Conservation (phyloP, 2,888 invertebrate species). For the Abscondita cerata region DNA sequence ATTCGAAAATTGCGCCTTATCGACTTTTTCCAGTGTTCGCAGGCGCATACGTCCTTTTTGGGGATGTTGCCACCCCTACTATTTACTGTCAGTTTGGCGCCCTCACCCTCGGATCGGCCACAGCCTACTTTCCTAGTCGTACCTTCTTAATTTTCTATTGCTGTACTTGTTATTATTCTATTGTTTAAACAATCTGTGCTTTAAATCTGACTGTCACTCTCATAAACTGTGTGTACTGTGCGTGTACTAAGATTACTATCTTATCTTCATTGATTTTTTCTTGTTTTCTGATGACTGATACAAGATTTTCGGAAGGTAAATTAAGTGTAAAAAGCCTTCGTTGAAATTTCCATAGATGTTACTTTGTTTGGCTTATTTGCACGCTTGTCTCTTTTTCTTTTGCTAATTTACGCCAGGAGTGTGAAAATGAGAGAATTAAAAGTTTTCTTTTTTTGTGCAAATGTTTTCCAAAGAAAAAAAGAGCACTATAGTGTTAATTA, state of each 20-base stretch:
- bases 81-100: constrained; percentile 46
- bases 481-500: no score
- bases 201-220: constrained; percentile 35
- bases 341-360: constrained; percentile 3
- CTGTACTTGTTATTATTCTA: constrained; percentile 38
- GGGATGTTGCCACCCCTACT: constrained; percentile 43
- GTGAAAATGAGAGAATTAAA: no score
- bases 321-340: constrained; percentile 13
- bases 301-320: constrained; percentile 40
- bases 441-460: no score
- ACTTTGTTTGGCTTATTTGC: constrained; percentile 10
- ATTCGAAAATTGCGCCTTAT: constrained; percentile 42
- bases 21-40: constrained; percentile 41
- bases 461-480: no score
- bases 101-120: constrained; percentile 42
- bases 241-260: constrained; percentile 36
- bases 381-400: constrained; percentile 6
- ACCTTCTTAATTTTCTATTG: constrained; percentile 42
- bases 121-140: constrained; percentile 42
- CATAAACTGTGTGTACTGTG: constrained; percentile 38
- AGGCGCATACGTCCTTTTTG: constrained; percentile 34
- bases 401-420: not conserved
- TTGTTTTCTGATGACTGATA: constrained; percentile 40
- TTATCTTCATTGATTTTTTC: constrained; percentile 43
- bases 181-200: constrained; percentile 35